A percentile compares a stretch with the other conserved stretches of the same genome.
phyloP scores from a whole-genome alignment of 2,888 invertebrate species.

The Pterobdella sp. region DNA sequence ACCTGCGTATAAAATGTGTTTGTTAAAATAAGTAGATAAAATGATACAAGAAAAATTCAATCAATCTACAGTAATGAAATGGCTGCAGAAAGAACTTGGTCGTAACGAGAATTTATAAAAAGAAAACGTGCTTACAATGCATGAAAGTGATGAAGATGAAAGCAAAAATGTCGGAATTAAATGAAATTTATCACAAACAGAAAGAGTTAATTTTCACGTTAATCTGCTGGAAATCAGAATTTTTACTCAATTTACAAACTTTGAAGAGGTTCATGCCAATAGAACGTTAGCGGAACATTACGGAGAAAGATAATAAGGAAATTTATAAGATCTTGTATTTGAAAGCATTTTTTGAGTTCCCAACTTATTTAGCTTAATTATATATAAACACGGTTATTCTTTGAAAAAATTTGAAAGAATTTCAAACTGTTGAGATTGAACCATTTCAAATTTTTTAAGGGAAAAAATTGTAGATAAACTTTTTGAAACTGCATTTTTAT shows the following conservation, averaged over 20 bases:
- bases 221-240: background rate
- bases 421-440: no score
- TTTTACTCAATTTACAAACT: no score
- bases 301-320: no score
- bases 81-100: background rate
- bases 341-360: no score
- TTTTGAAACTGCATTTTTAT: background rate
- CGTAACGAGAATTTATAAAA: constrained; percentile 12
- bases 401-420: no score
- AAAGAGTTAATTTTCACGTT: background rate
- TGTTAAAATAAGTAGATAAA: constrained; percentile 12
- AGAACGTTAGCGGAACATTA: no score
- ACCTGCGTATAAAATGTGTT: no score
- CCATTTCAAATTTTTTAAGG: background rate
- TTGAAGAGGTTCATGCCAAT: no score
- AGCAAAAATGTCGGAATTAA: background rate
- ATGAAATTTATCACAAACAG: background rate
- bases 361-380: no score
- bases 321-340: no score
- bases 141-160: background rate
- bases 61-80: constrained; percentile 6
- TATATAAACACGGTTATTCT: no score
- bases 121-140: background rate
- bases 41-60: background rate
- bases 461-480: background rate